Conservation (phyloP, 2,888 invertebrate species). For the Caenorhabditis japonica region DNA sequence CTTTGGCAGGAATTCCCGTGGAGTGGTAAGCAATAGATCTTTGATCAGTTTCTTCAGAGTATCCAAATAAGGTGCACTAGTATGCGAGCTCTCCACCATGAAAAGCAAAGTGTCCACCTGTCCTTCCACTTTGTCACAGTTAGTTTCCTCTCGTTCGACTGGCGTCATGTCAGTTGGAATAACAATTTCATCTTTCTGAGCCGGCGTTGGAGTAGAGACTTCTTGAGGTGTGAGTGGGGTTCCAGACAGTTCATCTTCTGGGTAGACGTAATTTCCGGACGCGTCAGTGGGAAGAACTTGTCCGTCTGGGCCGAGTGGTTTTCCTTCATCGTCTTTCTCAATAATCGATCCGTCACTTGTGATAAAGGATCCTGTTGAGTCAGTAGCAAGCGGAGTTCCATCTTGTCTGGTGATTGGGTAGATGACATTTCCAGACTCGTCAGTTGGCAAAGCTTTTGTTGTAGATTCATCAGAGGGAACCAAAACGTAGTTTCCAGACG, state of each 20-base stretch:
- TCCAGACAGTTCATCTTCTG: conserved; percentile 46
- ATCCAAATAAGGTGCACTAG: conserved; percentile 45
- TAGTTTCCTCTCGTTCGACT: conserved; percentile 19
- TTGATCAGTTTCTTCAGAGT: conserved; percentile 52
- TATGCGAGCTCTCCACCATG: conserved; percentile 55
- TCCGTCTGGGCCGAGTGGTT: conserved; percentile 52
- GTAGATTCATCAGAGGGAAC: conserved; percentile 16
- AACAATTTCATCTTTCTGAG: conserved; percentile 29
- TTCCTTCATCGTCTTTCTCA: conserved; percentile 54
- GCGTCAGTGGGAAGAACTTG: conserved; percentile 55
- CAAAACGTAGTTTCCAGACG: conserved; percentile 32
- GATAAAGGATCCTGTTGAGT: conserved; percentile 42
- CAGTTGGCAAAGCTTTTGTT: conserved; percentile 34
- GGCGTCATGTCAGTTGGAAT: conserved; percentile 42
- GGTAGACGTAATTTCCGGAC: conserved; percentile 47
- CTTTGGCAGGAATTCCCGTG: conserved; percentile 41
- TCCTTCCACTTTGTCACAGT: conserved; percentile 34
- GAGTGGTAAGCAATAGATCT: conserved; percentile 26
- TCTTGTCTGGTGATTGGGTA: conserved; percentile 40
- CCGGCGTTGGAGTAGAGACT: conserved; percentile 1
- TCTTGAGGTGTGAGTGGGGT: conserved; percentile 25
- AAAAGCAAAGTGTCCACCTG: conserved; percentile 51
- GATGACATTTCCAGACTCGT: conserved; percentile 47
- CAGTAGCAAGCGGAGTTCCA: conserved; percentile 36
- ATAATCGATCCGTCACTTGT: conserved; percentile 44